phyloP scores from a whole-genome alignment of 2,797 vertebrate species.

The Bradypodion pumilum region DNA sequence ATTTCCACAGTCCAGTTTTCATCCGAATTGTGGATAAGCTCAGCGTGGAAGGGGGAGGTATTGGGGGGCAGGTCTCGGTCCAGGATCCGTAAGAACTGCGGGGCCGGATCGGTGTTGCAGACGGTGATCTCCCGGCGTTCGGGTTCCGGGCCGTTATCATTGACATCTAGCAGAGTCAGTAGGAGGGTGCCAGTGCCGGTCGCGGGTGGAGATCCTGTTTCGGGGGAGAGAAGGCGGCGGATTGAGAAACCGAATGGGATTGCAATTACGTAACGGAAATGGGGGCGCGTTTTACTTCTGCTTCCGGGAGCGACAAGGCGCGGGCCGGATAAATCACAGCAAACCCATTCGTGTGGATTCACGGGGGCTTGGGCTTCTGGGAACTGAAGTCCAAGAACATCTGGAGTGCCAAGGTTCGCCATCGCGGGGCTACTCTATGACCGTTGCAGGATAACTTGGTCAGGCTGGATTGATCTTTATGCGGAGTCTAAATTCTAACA shows the following conservation, averaged over 20 bases:
- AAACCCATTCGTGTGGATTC: no score
- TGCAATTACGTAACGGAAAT: no score
- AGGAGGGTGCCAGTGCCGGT: constrained; percentile 90
- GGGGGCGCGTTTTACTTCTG: no score
- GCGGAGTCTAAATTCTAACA: not conserved
- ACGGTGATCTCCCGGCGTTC: constrained; percentile 67
- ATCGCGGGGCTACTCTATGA: no score
- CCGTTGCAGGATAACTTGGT: no score
- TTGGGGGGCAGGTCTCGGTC: constrained; percentile 84
- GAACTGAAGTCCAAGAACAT: no score
- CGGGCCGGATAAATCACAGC: no score
- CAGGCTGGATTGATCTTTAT: no score
- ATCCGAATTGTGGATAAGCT: constrained; percentile 61
- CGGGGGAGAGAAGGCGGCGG: fast-evolving
- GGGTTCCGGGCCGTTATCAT: constrained; percentile 85
- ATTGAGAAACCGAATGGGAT: no score
- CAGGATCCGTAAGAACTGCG: constrained; percentile 74
- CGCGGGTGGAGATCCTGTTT: constrained; percentile 75
- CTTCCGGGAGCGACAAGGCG: no score
- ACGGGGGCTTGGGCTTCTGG: no score
- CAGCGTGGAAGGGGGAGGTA: constrained; percentile 78
- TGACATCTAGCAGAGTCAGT: constrained; percentile 82
- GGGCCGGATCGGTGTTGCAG: constrained; percentile 77
- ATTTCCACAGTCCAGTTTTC: constrained; percentile 81
- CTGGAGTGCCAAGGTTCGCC: no score